Evolutionary conservation across 2,113 vertebrate genomes (phyloP), one percentile per base, ranked within the genome.

Genomic region (Recurvirostra avosetta): DNA sequence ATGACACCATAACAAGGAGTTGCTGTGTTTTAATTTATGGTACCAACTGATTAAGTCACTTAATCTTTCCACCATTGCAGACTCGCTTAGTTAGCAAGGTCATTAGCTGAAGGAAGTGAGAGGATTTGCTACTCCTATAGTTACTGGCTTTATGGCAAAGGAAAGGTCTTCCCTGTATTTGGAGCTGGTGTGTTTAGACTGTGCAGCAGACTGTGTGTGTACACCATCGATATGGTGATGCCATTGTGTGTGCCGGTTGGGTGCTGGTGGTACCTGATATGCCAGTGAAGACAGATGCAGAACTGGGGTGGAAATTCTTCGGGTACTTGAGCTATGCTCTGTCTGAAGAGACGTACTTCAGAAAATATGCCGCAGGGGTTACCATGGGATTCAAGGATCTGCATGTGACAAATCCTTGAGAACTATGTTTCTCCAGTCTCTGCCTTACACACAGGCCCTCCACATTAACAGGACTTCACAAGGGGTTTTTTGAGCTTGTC

Each of bases 171-270:
- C 16, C 3, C 43, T 61, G 34, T 19, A 4, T 29, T 36, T 83
- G 77, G 56, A 87, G 70, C 40, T 63, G 47, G 67, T 21, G 15
- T 32, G 23, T 36, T 82, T 12, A 38, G 53, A 21, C n/a, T 62
- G 26, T 34, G 14, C 21, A 34, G 72, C 27, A 50, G 29, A 17
- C 32, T n/a, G 19, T 1, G 2, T 41, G 19, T 61, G 21, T 55
- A 10, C 9, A 15, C 8, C 47, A 23, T 15, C 0, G 1, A 6
- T 50, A 25, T 1, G n/a, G 16, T 23, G 41, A 11, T 61, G 55
- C 49, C 19, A 12, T 43, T 3, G 0, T 18, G 34, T 38, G 12
- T 80, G 18, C 38, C 63, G 17, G 16, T 5, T 12, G 43, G 19
- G 12, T 53, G 40, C 21, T 2, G 1, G 6, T 7, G 26, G 20